These are phyloP conservation scores for Tragelaphus strepsiceros DNA, from an alignment of 2,113 vertebrate species.

Conservation along the genomic window DNA sequence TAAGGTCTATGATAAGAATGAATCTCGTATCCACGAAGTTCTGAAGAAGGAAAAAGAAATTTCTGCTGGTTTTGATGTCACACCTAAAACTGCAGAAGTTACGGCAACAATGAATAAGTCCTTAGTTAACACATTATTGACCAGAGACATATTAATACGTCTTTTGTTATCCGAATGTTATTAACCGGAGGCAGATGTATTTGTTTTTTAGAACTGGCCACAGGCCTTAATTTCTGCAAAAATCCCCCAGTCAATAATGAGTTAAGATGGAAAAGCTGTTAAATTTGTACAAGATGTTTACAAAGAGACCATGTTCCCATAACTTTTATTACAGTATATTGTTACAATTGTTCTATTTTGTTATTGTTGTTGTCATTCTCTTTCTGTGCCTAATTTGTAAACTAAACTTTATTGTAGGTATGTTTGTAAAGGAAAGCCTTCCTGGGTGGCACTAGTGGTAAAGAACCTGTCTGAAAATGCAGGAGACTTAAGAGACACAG, in stretches of 20 bases:
- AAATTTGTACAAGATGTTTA: background rate
- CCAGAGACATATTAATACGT: background rate
- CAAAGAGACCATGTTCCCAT: background rate
- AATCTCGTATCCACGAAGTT: background rate
- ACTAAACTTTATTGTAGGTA: background rate
- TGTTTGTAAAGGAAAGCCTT: background rate
- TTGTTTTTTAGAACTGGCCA: background rate
- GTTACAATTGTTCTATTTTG: background rate
- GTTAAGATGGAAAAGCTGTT: background rate
- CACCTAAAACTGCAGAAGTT: background rate
- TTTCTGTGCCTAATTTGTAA: background rate
- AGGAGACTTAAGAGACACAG: background rate
- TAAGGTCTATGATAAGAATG: background rate
- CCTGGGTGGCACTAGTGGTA: background rate
- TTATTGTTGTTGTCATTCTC: background rate
- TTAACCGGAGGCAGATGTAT: background rate
- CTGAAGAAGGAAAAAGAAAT: background rate
- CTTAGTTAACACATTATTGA: background rate
- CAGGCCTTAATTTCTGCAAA: background rate
- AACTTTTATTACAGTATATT: background rate
- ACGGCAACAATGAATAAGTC: background rate
- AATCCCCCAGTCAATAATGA: background rate
- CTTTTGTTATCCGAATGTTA: background rate
- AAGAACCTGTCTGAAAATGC: background rate
- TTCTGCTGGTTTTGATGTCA: background rate